These are phyloP conservation scores for Sturnira hondurensis DNA, from an alignment of 2,113 vertebrate species.

Conservation along the genomic window DNA sequence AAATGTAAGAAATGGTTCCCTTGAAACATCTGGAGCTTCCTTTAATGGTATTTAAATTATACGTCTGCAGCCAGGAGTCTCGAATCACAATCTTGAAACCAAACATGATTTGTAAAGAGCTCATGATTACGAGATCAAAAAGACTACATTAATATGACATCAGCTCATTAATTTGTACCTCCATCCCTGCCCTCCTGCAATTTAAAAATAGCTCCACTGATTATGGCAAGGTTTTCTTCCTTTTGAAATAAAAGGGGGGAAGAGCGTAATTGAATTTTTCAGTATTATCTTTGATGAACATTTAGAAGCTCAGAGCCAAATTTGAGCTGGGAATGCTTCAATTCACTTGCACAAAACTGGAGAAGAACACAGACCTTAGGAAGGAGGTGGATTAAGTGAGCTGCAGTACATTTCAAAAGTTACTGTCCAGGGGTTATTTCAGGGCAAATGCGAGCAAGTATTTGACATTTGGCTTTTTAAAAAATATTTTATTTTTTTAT, in stretches of 20 bases:
- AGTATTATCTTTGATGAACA: conserved; percentile 63
- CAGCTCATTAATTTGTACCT: conserved; percentile 69
- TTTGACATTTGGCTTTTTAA: neutral
- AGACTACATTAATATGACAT: conserved; percentile 69
- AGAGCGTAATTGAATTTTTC: conserved; percentile 55
- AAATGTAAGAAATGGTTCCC: conserved; percentile 55
- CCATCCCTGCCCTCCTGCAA: conserved; percentile 63
- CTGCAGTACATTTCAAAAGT: neutral
- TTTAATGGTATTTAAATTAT: conserved; percentile 68
- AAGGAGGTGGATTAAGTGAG: neutral
- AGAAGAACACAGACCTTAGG: neutral
- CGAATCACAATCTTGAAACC: conserved; percentile 56
- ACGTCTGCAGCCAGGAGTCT: conserved; percentile 66
- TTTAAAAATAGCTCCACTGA: conserved; percentile 69
- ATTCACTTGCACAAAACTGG: conserved; percentile 27
- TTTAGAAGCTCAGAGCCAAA: conserved; percentile 53
- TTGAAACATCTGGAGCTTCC: conserved; percentile 69
- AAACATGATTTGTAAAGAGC: conserved; percentile 73
- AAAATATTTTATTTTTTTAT: too few relatives aligned
- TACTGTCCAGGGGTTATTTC: neutral
- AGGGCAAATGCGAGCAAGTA: neutral
- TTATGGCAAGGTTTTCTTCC: conserved; percentile 66
- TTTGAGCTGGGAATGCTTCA: conserved; percentile 47
- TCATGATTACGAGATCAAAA: conserved; percentile 77
- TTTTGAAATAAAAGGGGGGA: conserved; percentile 32